Evolutionary conservation across 2,888 invertebrate genomes (phyloP).

Genomic region (Villa cingulata): DNA sequence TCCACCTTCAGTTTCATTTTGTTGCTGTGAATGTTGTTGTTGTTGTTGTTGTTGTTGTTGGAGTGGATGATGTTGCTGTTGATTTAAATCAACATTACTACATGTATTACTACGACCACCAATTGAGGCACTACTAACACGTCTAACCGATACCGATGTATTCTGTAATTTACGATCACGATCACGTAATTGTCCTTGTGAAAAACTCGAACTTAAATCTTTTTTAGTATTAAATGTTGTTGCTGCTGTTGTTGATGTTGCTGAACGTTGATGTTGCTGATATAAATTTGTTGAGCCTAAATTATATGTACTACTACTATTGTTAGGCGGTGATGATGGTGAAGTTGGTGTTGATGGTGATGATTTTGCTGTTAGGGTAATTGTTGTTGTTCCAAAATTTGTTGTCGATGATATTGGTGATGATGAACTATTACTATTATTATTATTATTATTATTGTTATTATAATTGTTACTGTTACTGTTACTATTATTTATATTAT

Average conservation of each 20-base stretch:
- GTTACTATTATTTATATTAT: too few relatives aligned
- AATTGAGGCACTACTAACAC: slow-evolving; percentile 34
- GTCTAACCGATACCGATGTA: slow-evolving; percentile 19
- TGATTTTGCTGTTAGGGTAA: neutral
- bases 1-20: slow-evolving; percentile 31
- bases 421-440: neutral
- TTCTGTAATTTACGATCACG: slow-evolving; percentile 2
- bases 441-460: too few relatives aligned
- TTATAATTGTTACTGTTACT: too few relatives aligned
- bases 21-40: slow-evolving; percentile 10
- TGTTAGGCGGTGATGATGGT: neutral
- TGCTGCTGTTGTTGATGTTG: neutral
- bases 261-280: too few relatives aligned
- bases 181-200: slow-evolving; percentile 17
- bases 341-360: neutral
- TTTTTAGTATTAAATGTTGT: slow-evolving; percentile 14
- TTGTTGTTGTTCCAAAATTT: neutral
- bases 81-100: slow-evolving; percentile 15
- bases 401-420: neutral
- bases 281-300: too few relatives aligned
- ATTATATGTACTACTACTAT: too few relatives aligned
- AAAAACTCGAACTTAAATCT: slow-evolving; percentile 17
- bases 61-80: slow-evolving; percentile 4
- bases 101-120: slow-evolving; percentile 19
- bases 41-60: slow-evolving; percentile 9